Percentiles rank a stretch among this genome's conserved stretches.
phyloP scores from a whole-genome alignment of 2,797 vertebrate genomes.

The Cuniculus paca region DNA sequence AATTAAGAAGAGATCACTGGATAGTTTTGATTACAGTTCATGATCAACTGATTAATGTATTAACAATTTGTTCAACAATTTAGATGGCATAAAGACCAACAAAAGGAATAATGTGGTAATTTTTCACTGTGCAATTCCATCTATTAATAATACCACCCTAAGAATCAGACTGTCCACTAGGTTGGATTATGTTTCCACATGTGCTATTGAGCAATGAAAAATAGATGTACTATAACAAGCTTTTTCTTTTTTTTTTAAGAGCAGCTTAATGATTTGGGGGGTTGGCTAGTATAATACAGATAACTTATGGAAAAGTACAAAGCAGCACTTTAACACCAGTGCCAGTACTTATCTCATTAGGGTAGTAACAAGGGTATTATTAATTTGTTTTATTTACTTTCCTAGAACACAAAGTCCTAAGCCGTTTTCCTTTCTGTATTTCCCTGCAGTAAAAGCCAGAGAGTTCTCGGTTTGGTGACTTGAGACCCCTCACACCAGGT shows the following conservation, averaged over 20 bases:
- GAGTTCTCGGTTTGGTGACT: too few species aligned
- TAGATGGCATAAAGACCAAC: background rate
- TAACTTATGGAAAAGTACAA: slow-evolving; percentile 3
- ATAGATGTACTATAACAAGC: background rate
- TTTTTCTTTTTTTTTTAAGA: slow-evolving; percentile 61
- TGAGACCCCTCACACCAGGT: too few species aligned
- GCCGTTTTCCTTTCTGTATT: too few species aligned
- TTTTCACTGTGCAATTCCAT: background rate
- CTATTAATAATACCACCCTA: slow-evolving; percentile 52
- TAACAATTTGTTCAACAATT: slow-evolving; percentile 47
- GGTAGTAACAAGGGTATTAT: slow-evolving; percentile 63
- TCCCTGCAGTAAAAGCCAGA: too few species aligned
- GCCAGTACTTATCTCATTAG: slow-evolving; percentile 13
- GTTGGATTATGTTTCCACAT: background rate
- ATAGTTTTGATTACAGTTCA: slow-evolving; percentile 69
- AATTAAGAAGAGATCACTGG: slow-evolving; percentile 59
- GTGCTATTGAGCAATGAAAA: slow-evolving; percentile 33
- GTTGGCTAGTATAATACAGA: slow-evolving; percentile 1
- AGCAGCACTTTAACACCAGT: slow-evolving; percentile 25
- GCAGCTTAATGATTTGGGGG: slow-evolving; percentile 48
- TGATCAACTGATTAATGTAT: background rate
- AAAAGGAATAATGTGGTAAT: slow-evolving; percentile 57
- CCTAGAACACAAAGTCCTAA: too few species aligned
- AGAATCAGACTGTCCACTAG: background rate
- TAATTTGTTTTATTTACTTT: background rate